These are phyloP conservation scores for Microplitis deprimator DNA, from an alignment of 2,888 invertebrate genomes.

Conservation along the genomic window DNA sequence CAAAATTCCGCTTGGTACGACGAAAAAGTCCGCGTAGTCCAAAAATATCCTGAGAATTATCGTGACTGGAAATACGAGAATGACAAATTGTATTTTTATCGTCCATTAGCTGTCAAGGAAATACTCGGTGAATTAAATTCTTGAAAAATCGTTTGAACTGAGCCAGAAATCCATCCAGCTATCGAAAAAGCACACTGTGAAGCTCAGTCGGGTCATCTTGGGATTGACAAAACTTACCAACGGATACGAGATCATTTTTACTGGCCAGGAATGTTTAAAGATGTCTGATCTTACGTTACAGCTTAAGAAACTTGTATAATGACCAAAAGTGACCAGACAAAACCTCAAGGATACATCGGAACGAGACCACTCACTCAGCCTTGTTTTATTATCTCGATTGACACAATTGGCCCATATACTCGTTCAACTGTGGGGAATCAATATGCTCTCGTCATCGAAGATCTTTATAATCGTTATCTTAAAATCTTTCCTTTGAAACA, in stretches of 20 bases:
- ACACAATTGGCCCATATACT: slow-evolving; percentile 12
- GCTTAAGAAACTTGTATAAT: slow-evolving; percentile 39
- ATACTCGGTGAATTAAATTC: background rate
- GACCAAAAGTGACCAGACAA: background rate
- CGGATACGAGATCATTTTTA: slow-evolving; percentile 28
- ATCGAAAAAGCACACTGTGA: background rate
- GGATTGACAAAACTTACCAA: slow-evolving; percentile 30
- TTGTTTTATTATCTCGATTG: slow-evolving; percentile 21
- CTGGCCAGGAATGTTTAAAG: slow-evolving; percentile 39
- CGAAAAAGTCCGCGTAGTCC: slow-evolving; percentile 30
- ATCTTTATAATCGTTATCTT: slow-evolving; percentile 26
- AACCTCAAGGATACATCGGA: background rate
- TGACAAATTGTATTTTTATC: background rate
- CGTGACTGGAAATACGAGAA: slow-evolving; percentile 29
- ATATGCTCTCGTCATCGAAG: background rate
- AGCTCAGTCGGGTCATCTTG: slow-evolving; percentile 16
- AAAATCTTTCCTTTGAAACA: slow-evolving; percentile 21
- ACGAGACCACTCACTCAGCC: background rate
- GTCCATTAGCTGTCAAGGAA: background rate
- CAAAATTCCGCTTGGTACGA: slow-evolving; percentile 31
- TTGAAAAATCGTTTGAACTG: slow-evolving; percentile 3
- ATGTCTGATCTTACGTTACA: slow-evolving; percentile 31
- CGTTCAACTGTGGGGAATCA: background rate
- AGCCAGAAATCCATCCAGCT: background rate
- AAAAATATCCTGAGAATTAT: background rate